Evolutionary conservation across 2,888 invertebrate genomes (phyloP).

Genomic region (Pantelozetes paolii): DNA sequence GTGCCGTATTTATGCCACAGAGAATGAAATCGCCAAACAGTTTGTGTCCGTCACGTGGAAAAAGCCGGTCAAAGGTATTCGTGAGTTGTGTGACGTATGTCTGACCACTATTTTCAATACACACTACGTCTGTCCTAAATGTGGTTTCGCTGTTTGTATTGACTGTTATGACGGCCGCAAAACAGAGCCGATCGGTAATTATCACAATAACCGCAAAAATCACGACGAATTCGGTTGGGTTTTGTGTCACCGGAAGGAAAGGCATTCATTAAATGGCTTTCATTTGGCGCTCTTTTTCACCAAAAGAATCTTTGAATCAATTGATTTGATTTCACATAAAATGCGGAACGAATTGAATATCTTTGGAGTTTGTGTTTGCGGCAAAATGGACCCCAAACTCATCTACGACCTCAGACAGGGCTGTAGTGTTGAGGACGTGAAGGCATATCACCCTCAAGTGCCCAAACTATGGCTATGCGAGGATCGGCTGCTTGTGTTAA

Average conservation of each 20-base stretch:
- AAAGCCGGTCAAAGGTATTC: slow-evolving; percentile 85
- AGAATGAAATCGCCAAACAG: slow-evolving; percentile 68
- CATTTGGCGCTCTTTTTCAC: slow-evolving; percentile 26
- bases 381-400: not conserved
- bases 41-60: slow-evolving; percentile 85
- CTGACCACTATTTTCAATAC: slow-evolving; percentile 95
- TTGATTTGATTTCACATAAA: not conserved
- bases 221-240: slow-evolving; percentile 26
- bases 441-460: slow-evolving; percentile 73
- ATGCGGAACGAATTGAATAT: not conserved
- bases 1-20: slow-evolving; percentile 85
- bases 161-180: slow-evolving; percentile 91
- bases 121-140: slow-evolving; percentile 95
- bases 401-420: not conserved
- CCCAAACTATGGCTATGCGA: slow-evolving; percentile 93
- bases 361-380: not conserved
- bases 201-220: not conserved
- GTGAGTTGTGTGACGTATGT: slow-evolving; percentile 97
- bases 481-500: slow-evolving; percentile 77
- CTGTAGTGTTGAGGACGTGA: slow-evolving; percentile 48
- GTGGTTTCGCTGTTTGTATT: slow-evolving; percentile 92
- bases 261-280: slow-evolving; percentile 54
- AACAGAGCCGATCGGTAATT: slow-evolving; percentile 69
- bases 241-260: slow-evolving; percentile 64
- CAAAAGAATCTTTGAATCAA: not conserved